Evolutionary conservation across 2,888 invertebrate species (phyloP).

Genomic region (Phortica okadai): DNA sequence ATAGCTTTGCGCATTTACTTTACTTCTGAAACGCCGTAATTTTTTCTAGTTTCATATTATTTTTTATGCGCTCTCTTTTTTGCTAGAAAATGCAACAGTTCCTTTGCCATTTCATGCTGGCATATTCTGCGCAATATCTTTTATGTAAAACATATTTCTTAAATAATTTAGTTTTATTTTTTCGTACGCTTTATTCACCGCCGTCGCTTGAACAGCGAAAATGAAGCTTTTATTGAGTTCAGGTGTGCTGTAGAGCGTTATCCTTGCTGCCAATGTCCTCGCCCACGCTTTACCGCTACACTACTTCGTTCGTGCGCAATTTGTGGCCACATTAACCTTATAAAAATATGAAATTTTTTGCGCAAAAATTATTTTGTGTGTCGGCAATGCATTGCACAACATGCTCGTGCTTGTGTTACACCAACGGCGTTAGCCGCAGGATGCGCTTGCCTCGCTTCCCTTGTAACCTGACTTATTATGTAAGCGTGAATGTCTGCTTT

Average conservation of each 20-base stretch:
- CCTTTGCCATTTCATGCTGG: neutral
- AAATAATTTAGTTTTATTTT: conserved; percentile 65
- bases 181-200: conserved; percentile 25
- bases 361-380: conserved; percentile 47
- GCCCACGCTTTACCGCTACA: neutral
- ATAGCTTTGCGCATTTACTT: conserved; percentile 43
- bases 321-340: conserved; percentile 69
- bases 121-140: conserved; percentile 47
- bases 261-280: neutral
- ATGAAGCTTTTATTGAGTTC: conserved; percentile 70
- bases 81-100: conserved; percentile 23
- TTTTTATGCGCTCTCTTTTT: conserved; percentile 34
- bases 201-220: conserved; percentile 53
- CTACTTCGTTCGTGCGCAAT: conserved; percentile 53
- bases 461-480: conserved; percentile 63
- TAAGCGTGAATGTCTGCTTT: conserved; percentile 57
- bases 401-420: conserved; percentile 47
- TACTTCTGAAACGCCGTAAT: conserved; percentile 19
- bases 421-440: neutral
- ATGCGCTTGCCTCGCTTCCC: neutral
- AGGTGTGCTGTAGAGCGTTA: conserved; percentile 49
- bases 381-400: conserved; percentile 24
- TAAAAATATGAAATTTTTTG: conserved; percentile 60
- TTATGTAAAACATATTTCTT: conserved; percentile 69
- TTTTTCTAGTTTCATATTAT: conserved; percentile 1